Evolutionary conservation across 2,888 invertebrate species (phyloP).

Genomic region (Boloria euphrosyne): DNA sequence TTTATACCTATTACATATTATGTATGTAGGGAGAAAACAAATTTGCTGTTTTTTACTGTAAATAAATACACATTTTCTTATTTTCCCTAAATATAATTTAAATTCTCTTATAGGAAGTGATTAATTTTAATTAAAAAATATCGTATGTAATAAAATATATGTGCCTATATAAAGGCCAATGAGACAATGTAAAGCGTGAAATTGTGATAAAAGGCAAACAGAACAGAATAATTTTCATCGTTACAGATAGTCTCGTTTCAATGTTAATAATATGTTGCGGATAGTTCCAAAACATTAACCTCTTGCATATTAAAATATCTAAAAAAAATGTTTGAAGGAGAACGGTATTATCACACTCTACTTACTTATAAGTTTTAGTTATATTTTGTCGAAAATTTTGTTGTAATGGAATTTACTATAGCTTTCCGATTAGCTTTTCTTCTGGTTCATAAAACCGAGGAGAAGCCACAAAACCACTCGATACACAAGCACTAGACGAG

Average conservation of each 20-base stretch:
- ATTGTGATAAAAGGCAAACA: background rate
- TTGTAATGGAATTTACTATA: slow-evolving; percentile 19
- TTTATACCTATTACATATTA: no score
- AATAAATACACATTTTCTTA: no score
- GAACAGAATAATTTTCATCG: slow-evolving; percentile 1
- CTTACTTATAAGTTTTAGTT: background rate
- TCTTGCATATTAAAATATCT: background rate
- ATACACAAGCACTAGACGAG: slow-evolving; percentile 22
- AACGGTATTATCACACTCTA: background rate
- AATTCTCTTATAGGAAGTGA: background rate
- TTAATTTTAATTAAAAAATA: slow-evolving; percentile 1
- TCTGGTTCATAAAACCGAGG: background rate
- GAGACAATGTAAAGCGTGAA: background rate
- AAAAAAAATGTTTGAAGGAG: no score
- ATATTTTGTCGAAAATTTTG: background rate
- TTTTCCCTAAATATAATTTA: no score
- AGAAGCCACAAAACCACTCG: slow-evolving; percentile 26
- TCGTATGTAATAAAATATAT: slow-evolving; percentile 2
- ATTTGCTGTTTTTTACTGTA: no score
- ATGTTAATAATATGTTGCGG: slow-evolving; percentile 2
- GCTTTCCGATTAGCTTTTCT: slow-evolving; percentile 19
- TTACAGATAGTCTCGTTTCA: background rate
- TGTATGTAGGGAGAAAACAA: no score
- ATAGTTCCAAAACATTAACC: slow-evolving; percentile 18
- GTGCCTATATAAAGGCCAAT: background rate